These are phyloP conservation scores for Cheirogaleus medius DNA, from an alignment of 2,113 vertebrate species.

Conservation along the genomic window DNA sequence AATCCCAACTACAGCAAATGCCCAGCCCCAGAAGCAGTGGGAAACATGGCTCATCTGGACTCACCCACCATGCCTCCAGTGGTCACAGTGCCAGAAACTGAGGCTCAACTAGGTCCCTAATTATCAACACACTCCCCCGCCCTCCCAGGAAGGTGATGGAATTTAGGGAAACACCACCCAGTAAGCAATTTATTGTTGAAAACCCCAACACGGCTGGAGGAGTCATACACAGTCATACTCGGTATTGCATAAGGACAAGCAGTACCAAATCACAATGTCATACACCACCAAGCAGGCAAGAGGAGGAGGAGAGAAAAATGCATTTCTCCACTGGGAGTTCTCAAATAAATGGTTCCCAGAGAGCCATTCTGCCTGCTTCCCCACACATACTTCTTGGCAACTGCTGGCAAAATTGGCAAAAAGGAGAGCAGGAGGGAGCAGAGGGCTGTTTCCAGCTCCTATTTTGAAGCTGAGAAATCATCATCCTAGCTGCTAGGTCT, in stretches of 20 bases:
- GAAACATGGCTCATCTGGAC: constrained; percentile 15
- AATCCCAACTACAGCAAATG: constrained; percentile 49
- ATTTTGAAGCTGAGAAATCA: constrained; percentile 54
- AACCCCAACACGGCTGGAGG: constrained; percentile 27
- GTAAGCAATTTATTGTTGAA: constrained; percentile 47
- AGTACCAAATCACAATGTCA: constrained; percentile 60
- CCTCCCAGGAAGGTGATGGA: constrained; percentile 8
- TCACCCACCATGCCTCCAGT: not conserved
- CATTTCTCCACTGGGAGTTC: constrained; percentile 39
- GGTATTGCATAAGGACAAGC: constrained; percentile 4
- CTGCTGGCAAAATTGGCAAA: constrained; percentile 31
- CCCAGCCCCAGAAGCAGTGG: not conserved
- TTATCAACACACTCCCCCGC: not conserved
- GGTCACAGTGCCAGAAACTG: constrained; percentile 48
- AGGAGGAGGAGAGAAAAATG: constrained; percentile 36
- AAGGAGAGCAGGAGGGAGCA: not conserved
- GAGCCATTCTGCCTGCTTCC: constrained; percentile 57
- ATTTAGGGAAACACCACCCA: constrained; percentile 3
- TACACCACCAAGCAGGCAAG: constrained; percentile 28
- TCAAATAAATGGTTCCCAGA: constrained; percentile 67
- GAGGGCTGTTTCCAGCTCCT: not conserved
- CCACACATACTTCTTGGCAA: constrained; percentile 52
- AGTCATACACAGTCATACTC: not conserved
- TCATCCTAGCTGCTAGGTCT: not conserved
- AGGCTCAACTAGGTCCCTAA: constrained; percentile 18